Percentiles rank a stretch among this genome's conserved stretches.
Evolutionary conservation across 2,888 invertebrate species (phyloP).

Genomic region (Sarcophaga caerulescens): DNA sequence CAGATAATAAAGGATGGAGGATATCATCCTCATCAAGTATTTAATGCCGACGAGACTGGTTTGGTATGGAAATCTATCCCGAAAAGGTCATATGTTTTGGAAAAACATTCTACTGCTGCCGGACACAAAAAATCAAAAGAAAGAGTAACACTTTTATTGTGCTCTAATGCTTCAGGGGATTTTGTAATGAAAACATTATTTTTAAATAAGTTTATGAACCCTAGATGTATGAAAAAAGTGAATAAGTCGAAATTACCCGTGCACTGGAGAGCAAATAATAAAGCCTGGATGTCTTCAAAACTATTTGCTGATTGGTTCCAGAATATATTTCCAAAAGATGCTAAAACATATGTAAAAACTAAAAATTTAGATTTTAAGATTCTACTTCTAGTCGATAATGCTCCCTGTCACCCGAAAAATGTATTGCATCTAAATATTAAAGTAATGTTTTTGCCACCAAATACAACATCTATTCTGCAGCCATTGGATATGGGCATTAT

Average conservation of each 20-base stretch:
- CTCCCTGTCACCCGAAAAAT: no score
- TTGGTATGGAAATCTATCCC: constrained; percentile 43
- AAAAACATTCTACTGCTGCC: constrained; percentile 44
- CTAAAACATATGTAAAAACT: no score
- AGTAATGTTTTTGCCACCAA: no score
- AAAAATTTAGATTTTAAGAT: no score
- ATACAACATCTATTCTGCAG: no score
- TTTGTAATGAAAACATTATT: constrained; percentile 47
- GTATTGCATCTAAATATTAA: no score
- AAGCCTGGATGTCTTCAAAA: no score
- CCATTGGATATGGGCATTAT: no score
- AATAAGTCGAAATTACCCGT: not conserved
- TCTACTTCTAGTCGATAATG: no score
- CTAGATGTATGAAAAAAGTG: constrained; percentile 41
- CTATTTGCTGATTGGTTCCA: no score
- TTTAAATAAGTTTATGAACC: constrained; percentile 49
- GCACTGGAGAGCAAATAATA: no score
- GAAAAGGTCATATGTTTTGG: constrained; percentile 41
- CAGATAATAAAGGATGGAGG: constrained; percentile 35
- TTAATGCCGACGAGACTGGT: constrained; percentile 55
- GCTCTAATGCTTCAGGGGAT: constrained; percentile 45
- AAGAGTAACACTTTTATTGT: constrained; percentile 46
- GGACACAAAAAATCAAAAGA: constrained; percentile 48
- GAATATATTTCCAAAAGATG: no score
- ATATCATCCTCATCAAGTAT: constrained; percentile 50